These are phyloP conservation scores for Hycleus phaleratus DNA, from an alignment of 1,140 invertebrate species.

Conservation along the genomic window DNA sequence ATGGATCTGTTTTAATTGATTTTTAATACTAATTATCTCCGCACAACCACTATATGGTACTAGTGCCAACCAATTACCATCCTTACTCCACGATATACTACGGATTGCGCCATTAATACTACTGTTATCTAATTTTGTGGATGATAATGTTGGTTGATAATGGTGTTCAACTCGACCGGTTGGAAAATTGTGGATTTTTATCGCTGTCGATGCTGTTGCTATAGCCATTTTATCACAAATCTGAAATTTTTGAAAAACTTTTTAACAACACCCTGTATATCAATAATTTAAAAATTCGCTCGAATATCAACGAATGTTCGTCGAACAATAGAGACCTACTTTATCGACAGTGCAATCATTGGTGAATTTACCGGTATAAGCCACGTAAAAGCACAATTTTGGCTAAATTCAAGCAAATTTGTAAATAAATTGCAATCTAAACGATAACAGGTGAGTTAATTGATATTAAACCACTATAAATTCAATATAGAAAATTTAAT, in stretches of 20 bases:
- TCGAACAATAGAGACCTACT: too few species aligned
- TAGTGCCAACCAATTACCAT: slow-evolving; percentile 35
- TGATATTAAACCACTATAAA: too few species aligned
- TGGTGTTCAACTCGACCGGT: slow-evolving; percentile 18
- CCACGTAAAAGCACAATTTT: too few species aligned
- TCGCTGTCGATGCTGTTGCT: slow-evolving; percentile 25
- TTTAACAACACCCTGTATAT: too few species aligned
- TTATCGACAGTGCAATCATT: too few species aligned
- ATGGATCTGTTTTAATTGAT: slow-evolving; percentile 31
- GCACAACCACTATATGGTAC: slow-evolving; percentile 30
- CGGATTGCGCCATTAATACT: slow-evolving; percentile 25
- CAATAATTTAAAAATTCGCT: too few species aligned
- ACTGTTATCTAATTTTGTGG: background rate
- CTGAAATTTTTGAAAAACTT: background rate
- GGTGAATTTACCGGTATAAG: too few species aligned
- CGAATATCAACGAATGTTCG: too few species aligned
- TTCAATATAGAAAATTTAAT: too few species aligned
- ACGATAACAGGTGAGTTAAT: too few species aligned
- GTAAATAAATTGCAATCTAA: too few species aligned
- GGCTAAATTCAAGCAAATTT: too few species aligned
- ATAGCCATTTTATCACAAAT: slow-evolving; percentile 19
- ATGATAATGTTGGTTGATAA: slow-evolving; percentile 20
- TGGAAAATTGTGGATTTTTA: slow-evolving; percentile 34
- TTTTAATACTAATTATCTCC: slow-evolving; percentile 34
- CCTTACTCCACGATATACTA: slow-evolving; percentile 36